A percentile compares a stretch with the other conserved stretches of the same genome.
These are phyloP conservation scores for Morphnarchus princeps DNA, from an alignment of 2,113 vertebrate genomes.

Conservation along the genomic window DNA sequence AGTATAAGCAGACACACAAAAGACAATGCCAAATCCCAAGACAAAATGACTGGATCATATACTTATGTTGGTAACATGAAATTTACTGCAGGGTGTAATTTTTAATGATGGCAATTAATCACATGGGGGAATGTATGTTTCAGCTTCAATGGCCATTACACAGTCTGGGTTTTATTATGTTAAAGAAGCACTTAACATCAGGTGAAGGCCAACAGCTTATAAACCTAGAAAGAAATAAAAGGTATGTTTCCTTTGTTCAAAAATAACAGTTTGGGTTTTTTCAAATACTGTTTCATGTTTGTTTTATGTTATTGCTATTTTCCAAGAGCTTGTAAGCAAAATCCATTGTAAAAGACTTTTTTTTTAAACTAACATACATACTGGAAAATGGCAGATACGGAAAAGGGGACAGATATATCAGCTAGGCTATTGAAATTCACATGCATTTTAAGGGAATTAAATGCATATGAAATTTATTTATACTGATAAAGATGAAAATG, in stretches of 20 bases:
- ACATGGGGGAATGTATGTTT: neutral
- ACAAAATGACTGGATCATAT: neutral
- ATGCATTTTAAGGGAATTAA: neutral
- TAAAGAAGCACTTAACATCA: neutral
- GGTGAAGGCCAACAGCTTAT: neutral
- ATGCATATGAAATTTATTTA: neutral
- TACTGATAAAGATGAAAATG: neutral
- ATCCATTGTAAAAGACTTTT: neutral
- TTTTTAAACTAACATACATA: neutral
- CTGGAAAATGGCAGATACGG: neutral
- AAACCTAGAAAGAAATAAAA: neutral
- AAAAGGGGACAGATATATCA: neutral
- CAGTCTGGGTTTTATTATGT: neutral
- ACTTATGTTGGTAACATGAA: neutral
- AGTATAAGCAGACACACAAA: neutral
- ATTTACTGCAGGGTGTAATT: slow-evolving; percentile 10
- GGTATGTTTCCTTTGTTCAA: neutral
- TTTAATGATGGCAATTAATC: slow-evolving; percentile 10
- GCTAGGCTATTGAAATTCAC: neutral
- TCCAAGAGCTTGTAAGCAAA: neutral
- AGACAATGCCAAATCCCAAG: neutral
- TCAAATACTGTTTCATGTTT: neutral
- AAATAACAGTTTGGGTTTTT: neutral
- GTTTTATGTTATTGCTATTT: neutral
- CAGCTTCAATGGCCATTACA: neutral